phyloP scores from a whole-genome alignment of 2,113 vertebrate species.

The Pollachius pollachius region DNA sequence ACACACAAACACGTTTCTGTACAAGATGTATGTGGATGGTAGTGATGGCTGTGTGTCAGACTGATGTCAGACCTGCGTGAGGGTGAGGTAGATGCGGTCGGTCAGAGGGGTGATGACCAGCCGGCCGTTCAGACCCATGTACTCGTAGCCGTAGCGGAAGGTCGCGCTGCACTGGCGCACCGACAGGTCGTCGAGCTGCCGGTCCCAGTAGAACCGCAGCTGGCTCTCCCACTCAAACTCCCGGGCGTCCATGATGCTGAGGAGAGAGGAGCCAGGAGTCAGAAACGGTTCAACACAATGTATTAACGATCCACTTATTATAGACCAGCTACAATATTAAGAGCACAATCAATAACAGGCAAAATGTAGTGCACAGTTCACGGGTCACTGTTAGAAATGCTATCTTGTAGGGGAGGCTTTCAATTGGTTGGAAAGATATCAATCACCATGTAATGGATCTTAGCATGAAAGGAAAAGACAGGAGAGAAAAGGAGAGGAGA shows the following conservation, averaged over 20 bases:
- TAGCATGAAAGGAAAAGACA: no score
- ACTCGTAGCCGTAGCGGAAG: conserved; percentile 93
- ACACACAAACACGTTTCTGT: conserved; percentile 5
- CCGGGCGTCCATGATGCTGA: conserved; percentile 85
- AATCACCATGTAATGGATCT: no score
- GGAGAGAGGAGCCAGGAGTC: not conserved
- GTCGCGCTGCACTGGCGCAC: conserved; percentile 90
- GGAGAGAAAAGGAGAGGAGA: no score
- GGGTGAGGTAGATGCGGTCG: conserved; percentile 92
- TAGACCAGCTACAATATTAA: no score
- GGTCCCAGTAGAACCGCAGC: conserved; percentile 91
- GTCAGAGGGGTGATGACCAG: conserved; percentile 96
- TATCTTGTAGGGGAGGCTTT: no score
- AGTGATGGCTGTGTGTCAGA: not conserved
- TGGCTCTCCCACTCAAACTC: conserved; percentile 98
- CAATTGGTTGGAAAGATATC: no score
- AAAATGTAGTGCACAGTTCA: no score
- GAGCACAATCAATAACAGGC: no score
- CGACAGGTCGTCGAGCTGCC: conserved; percentile 78
- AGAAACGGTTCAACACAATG: not conserved
- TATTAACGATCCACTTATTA: no score
- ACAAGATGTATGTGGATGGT: not conserved
- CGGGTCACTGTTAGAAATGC: no score
- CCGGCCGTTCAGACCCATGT: conserved; percentile 95
- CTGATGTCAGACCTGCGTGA: conserved; percentile 84